Evolutionary conservation across 1,140 invertebrate genomes (phyloP).

Genomic region (Drosophila ogumai): DNA sequence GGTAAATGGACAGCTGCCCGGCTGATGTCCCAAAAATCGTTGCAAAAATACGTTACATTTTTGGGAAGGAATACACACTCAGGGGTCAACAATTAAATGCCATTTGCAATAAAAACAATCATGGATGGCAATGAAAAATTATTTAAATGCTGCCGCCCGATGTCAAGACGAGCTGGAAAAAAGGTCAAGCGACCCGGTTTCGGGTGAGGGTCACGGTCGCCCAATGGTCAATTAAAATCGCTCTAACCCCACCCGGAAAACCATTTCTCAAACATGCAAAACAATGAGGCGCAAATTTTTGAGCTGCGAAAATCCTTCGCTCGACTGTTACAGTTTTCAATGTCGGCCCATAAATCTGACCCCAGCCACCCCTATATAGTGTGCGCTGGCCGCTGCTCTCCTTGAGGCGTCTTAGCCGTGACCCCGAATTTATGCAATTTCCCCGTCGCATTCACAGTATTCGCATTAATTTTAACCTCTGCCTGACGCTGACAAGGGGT

Average conservation of each 20-base stretch:
- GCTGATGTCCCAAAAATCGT: slow-evolving; percentile 22
- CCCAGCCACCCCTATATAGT: slow-evolving; percentile 66
- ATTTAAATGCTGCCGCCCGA: slow-evolving; percentile 62
- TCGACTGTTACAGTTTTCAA: slow-evolving; percentile 65
- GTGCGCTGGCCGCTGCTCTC: slow-evolving; percentile 20
- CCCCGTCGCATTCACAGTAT: slow-evolving; percentile 70
- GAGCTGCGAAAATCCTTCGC: slow-evolving; percentile 62
- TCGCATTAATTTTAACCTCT: slow-evolving; percentile 81
- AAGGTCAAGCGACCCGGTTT: slow-evolving; percentile 63
- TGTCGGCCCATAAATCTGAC: slow-evolving; percentile 73
- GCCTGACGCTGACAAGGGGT: slow-evolving; percentile 74
- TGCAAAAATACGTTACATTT: slow-evolving; percentile 65
- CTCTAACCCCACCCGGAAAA: slow-evolving; percentile 34
- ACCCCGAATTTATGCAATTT: slow-evolving; percentile 80
- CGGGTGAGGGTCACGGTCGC: slow-evolving; percentile 67
- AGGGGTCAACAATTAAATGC: slow-evolving; percentile 80
- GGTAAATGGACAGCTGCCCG: slow-evolving; percentile 23
- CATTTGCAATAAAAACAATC: slow-evolving; percentile 74
- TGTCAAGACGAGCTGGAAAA: slow-evolving; percentile 56
- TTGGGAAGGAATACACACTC: slow-evolving; percentile 3
- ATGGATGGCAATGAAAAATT: slow-evolving; percentile 68
- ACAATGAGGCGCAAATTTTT: slow-evolving; percentile 56
- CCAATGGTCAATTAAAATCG: slow-evolving; percentile 71
- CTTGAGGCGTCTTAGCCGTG: slow-evolving; percentile 77
- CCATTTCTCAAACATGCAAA: slow-evolving; percentile 76